phyloP scores from a whole-genome alignment of 2,888 invertebrate genomes.

The Gymnocheta viridis region DNA sequence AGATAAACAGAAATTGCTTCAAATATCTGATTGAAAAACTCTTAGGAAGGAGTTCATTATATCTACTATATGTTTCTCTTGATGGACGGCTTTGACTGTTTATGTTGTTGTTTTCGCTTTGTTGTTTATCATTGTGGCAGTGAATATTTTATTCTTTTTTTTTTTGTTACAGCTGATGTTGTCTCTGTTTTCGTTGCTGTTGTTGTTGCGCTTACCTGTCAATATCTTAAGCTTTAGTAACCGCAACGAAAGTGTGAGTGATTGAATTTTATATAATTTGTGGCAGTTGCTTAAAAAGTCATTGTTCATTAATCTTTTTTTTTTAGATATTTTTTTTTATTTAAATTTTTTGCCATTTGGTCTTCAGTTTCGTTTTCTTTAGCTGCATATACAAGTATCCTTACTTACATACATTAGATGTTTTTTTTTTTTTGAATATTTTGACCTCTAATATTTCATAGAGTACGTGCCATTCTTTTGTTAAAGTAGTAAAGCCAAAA shows the following conservation, averaged over 20 bases:
- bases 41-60: constrained; percentile 1
- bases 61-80: neutral
- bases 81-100: constrained; percentile 36
- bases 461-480: constrained; percentile 67
- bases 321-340: constrained; percentile 33
- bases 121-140: constrained; percentile 60
- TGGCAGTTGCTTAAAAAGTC: constrained; percentile 71
- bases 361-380: constrained; percentile 52
- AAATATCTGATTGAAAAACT: constrained; percentile 5
- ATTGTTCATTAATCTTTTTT: constrained; percentile 68
- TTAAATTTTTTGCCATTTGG: constrained; percentile 23
- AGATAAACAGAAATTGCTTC: constrained; percentile 3
- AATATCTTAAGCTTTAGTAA: constrained; percentile 68
- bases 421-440: constrained; percentile 39
- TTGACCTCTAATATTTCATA: constrained; percentile 71
- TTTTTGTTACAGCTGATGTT: constrained; percentile 31
- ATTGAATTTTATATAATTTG: constrained; percentile 72
- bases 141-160: constrained; percentile 11
- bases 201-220: constrained; percentile 64
- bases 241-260: constrained; percentile 72
- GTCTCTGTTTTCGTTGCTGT: constrained; percentile 40
- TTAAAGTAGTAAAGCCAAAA: constrained; percentile 18
- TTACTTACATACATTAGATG: neutral
- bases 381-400: neutral
- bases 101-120: constrained; percentile 53